Evolutionary conservation across 2,113 vertebrate species (phyloP).

Genomic region (Serinus canaria): DNA sequence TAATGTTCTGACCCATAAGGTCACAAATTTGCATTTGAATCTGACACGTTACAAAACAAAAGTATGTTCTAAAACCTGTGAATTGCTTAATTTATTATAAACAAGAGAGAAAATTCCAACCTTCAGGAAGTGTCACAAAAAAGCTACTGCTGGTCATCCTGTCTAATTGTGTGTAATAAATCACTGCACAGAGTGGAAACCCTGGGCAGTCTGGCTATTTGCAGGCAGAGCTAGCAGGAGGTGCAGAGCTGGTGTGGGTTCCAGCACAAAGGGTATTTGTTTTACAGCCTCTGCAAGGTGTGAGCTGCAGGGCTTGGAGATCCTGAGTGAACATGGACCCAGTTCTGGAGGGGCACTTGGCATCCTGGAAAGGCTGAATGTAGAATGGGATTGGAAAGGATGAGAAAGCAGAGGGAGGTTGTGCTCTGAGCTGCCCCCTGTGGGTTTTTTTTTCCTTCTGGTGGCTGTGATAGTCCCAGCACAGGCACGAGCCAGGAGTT

Average conservation of each 20-base stretch:
- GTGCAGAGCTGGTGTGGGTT: not conserved
- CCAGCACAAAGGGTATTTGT: not conserved
- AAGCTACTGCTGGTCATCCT: not conserved
- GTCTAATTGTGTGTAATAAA: not conserved
- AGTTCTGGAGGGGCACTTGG: not conserved
- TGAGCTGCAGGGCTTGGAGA: not conserved
- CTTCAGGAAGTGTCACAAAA: not conserved
- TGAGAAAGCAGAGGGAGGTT: not conserved
- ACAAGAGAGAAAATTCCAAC: not conserved
- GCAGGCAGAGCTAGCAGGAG: not conserved
- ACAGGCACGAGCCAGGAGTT: not conserved
- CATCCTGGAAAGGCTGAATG: not conserved
- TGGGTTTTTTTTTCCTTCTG: not conserved
- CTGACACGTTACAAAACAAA: not conserved
- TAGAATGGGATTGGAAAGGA: not conserved
- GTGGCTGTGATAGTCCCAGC: not conserved
- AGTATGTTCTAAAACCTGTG: not conserved
- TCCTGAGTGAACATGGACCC: accelerated
- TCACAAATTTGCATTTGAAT: not conserved
- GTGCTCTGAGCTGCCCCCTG: not conserved
- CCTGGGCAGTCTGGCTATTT: not conserved
- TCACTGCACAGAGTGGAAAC: not conserved
- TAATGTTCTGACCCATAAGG: slow-evolving; percentile 8
- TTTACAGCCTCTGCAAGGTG: not conserved
- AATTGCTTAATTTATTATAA: not conserved